Percentiles rank a stretch among this genome's conserved stretches.
Conservation (phyloP, 2,797 vertebrate genomes). For the Squalus acanthias region DNA sequence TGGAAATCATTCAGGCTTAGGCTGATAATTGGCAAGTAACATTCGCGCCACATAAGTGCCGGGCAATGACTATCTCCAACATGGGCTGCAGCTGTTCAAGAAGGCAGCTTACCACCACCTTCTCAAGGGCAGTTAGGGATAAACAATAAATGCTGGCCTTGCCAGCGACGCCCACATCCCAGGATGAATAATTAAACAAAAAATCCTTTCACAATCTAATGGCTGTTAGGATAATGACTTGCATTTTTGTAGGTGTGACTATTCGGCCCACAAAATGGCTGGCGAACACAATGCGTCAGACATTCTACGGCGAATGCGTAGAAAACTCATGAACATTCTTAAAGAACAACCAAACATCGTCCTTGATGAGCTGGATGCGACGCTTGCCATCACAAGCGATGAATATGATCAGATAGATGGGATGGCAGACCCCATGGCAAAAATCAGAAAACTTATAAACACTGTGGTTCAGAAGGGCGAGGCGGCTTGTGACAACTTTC, state of each 20-base stretch:
- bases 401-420: neutral
- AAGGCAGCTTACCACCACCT: too few relatives aligned
- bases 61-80: too few relatives aligned
- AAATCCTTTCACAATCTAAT: neutral
- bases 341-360: neutral
- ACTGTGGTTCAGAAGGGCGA: neutral
- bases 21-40: too few relatives aligned
- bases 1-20: too few relatives aligned
- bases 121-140: too few relatives aligned
- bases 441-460: neutral
- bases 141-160: too few relatives aligned
- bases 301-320: neutral
- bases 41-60: too few relatives aligned
- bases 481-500: neutral
- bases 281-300: neutral
- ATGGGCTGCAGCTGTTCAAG: too few relatives aligned
- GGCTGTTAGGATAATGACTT: neutral
- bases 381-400: neutral
- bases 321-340: neutral
- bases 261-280: neutral
- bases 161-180: too few relatives aligned
- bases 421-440: neutral
- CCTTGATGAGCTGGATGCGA: conserved; percentile 4
- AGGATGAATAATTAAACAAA: too few relatives aligned
- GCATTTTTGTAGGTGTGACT: neutral